Evolutionary conservation across 2,888 invertebrate genomes (phyloP).

Genomic region (Drosophila incognita): DNA sequence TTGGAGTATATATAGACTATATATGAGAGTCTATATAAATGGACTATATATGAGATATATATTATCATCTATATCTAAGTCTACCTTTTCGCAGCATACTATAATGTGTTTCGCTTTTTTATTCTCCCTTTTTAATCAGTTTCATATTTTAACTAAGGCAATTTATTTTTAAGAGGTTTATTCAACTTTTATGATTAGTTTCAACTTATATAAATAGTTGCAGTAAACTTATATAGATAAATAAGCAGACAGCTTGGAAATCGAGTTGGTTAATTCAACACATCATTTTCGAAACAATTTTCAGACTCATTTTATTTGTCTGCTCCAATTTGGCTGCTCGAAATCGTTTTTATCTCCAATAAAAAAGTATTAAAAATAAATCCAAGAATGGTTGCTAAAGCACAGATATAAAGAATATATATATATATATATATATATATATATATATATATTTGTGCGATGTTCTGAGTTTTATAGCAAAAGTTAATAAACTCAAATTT

Average conservation of each 20-base stretch:
- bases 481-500: accelerated
- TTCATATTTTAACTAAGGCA: accelerated
- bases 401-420: background rate
- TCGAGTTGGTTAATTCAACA: background rate
- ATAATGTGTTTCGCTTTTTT: background rate
- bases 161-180: too few species aligned
- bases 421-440: background rate
- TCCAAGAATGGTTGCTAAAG: background rate
- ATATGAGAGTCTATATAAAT: background rate
- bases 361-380: background rate
- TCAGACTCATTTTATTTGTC: background rate
- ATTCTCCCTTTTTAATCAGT: accelerated
- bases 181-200: background rate
- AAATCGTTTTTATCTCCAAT: background rate
- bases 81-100: background rate
- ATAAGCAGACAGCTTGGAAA: background rate
- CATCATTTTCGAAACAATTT: background rate
- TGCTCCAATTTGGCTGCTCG: background rate
- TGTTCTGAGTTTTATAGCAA: too few species aligned
- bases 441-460: background rate
- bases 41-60: background rate
- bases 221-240: background rate
- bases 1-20: too few species aligned
- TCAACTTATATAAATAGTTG: background rate
- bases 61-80: background rate